phyloP scores from a whole-genome alignment of 2,113 vertebrate species.

The Sander vitreus region DNA sequence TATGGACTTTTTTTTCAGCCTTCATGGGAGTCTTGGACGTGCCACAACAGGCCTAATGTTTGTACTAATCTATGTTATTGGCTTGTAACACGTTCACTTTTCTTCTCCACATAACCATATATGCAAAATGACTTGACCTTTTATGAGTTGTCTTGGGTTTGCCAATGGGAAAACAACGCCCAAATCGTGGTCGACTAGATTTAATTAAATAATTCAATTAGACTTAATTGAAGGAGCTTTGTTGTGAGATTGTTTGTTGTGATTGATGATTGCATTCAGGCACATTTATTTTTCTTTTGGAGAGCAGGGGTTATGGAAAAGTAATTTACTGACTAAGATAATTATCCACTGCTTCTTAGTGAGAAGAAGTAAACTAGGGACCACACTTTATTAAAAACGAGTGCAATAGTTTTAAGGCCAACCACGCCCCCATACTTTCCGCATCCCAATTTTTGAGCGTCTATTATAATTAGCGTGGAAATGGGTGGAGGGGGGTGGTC shows the following conservation, averaged over 20 bases:
- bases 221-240: neutral
- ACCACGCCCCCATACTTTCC: constrained; percentile 26
- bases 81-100: neutral
- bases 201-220: constrained; percentile 1
- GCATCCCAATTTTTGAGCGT: constrained; percentile 49
- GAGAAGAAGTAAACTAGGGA: constrained; percentile 5
- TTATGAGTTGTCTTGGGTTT: neutral
- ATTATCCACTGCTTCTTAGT: constrained; percentile 11
- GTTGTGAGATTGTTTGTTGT: neutral
- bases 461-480: constrained; percentile 78
- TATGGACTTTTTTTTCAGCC: too few relatives aligned
- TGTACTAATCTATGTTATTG: neutral
- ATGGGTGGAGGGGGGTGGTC: constrained; percentile 55
- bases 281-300: neutral
- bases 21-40: neutral
- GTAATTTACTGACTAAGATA: neutral
- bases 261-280: neutral
- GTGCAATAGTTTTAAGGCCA: neutral
- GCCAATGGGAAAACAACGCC: neutral
- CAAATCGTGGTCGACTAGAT: neutral
- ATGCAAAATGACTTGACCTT: neutral
- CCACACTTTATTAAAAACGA: neutral
- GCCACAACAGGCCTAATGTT: neutral
- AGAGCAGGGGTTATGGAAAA: neutral
- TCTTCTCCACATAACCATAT: neutral